Percentiles rank a stretch among this genome's conserved stretches.
These are phyloP conservation scores for Melopsittacus undulatus DNA, from an alignment of 2,797 vertebrate genomes.

Conservation along the genomic window DNA sequence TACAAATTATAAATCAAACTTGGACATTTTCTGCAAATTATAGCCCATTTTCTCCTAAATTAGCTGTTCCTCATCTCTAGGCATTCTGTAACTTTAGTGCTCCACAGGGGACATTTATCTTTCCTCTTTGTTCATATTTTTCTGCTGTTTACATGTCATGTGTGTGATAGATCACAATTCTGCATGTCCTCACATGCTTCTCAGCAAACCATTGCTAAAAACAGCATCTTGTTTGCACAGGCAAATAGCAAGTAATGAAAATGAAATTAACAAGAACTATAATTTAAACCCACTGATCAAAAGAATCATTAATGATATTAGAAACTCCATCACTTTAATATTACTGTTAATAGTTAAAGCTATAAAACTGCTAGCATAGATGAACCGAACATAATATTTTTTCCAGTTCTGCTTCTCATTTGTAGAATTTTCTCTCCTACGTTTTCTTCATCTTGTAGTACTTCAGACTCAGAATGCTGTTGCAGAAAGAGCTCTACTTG, in stretches of 20 bases:
- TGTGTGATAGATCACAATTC: not conserved
- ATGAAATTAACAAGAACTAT: not conserved
- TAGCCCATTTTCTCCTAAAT: not conserved
- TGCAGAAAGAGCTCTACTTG: not conserved
- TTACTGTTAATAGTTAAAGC: not conserved
- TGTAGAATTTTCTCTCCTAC: not conserved
- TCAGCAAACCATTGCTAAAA: not conserved
- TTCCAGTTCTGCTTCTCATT: not conserved
- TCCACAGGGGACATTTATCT: not conserved
- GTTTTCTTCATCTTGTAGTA: not conserved
- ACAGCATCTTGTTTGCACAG: not conserved
- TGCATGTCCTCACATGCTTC: not conserved
- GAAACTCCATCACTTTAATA: not conserved
- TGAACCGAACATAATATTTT: not conserved
- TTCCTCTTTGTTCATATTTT: constrained; percentile 18
- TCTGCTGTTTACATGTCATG: not conserved
- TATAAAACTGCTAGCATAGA: not conserved
- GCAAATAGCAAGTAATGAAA: constrained; percentile 21
- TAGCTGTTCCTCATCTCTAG: not conserved
- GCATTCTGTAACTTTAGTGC: not conserved
- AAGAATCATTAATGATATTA: not conserved
- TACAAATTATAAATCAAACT: not conserved
- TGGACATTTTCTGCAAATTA: not conserved
- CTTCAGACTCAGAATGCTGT: not conserved
- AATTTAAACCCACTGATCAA: not conserved